Evolutionary conservation across 2,888 invertebrate species (phyloP).

Genomic region (Acanthoscelides obtectus): DNA sequence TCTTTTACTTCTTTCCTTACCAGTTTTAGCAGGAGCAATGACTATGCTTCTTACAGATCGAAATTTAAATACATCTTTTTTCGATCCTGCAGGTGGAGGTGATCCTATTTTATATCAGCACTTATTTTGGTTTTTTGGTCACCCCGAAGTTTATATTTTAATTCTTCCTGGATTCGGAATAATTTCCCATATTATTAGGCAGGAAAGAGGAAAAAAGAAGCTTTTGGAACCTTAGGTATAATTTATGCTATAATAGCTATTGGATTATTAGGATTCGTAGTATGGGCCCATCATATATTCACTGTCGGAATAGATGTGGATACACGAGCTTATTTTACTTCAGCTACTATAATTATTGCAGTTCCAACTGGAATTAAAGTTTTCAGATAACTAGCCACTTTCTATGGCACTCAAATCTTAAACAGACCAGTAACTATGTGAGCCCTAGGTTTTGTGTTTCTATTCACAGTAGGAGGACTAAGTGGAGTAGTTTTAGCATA

Average conservation of each 20-base stretch:
- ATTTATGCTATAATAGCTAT: constrained; percentile 68
- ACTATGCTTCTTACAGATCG: no score
- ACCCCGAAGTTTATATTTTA: constrained; percentile 85
- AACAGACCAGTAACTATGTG: constrained; percentile 59
- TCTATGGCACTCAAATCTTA: constrained; percentile 60
- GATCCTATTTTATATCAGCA: constrained; percentile 79
- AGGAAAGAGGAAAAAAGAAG: constrained; percentile 55
- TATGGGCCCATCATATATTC: constrained; percentile 83
- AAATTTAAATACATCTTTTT: constrained; percentile 77
- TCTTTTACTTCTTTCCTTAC: no score
- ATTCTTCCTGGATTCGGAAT: constrained; percentile 80
- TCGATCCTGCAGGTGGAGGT: constrained; percentile 75
- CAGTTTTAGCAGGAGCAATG: no score
- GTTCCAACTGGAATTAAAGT: constrained; percentile 82
- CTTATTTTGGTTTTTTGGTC: constrained; percentile 85
- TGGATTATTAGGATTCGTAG: constrained; percentile 78
- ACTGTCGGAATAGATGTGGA: constrained; percentile 80
- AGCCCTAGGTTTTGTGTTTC: constrained; percentile 70
- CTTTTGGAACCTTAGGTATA: constrained; percentile 11
- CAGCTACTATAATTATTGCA: constrained; percentile 83
- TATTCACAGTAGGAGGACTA: constrained; percentile 72
- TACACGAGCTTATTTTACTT: constrained; percentile 78
- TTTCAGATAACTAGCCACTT: constrained; percentile 71
- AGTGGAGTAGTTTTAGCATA: constrained; percentile 67
- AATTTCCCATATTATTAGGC: constrained; percentile 72